Conservation (phyloP, 2,888 invertebrate species). For the Busseola fusca region DNA sequence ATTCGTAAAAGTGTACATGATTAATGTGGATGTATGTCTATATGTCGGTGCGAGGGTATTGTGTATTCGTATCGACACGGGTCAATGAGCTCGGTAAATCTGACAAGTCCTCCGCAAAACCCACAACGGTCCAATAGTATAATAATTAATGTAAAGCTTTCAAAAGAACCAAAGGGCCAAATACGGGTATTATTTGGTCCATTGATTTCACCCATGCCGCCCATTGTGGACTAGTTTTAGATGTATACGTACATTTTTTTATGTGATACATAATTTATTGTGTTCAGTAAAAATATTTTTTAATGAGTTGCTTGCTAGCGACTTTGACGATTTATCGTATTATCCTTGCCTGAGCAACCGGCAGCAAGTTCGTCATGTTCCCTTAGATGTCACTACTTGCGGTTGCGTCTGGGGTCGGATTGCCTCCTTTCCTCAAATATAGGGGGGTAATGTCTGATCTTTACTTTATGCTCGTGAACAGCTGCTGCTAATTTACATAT, state of each 20-base stretch:
- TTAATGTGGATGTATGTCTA: conserved; percentile 16
- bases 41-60: neutral
- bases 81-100: conserved; percentile 19
- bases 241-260: neutral
- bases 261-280: neutral
- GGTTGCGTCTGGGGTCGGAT: too few relatives aligned
- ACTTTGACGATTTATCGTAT: too few relatives aligned
- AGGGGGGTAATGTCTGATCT: too few relatives aligned
- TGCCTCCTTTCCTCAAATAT: too few relatives aligned
- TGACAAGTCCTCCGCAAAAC: neutral
- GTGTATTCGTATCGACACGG: conserved; percentile 15
- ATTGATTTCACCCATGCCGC: neutral
- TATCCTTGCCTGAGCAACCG: too few relatives aligned
- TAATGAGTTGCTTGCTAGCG: too few relatives aligned
- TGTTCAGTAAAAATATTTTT: neutral
- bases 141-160: conserved; percentile 5
- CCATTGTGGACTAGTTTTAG: neutral
- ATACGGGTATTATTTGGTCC: too few relatives aligned
- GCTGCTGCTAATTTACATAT: too few relatives aligned
- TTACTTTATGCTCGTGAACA: too few relatives aligned
- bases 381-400: too few relatives aligned
- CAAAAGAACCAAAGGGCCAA: neutral
- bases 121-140: conserved; percentile 4
- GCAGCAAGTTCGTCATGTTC: too few relatives aligned
- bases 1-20: conserved; percentile 27